These are phyloP conservation scores for Desoria tigrina DNA, from an alignment of 2,888 invertebrate species.

Conservation along the genomic window DNA sequence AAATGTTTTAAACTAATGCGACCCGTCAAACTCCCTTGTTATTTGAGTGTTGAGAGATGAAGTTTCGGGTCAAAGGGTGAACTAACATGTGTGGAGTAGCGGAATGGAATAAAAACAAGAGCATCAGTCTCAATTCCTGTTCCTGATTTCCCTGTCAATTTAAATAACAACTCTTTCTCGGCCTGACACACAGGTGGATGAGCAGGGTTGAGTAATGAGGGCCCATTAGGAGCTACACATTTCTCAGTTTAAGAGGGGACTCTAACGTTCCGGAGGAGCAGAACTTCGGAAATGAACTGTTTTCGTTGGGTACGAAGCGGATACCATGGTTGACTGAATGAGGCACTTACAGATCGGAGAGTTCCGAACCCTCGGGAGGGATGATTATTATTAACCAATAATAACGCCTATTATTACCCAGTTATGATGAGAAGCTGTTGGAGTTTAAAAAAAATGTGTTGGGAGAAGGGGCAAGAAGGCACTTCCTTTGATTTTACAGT, in stretches of 20 bases:
- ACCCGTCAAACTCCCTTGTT: constrained; percentile 38
- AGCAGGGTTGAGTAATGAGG: constrained; percentile 17
- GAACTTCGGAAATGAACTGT: constrained; percentile 15
- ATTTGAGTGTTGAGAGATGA: constrained; percentile 47
- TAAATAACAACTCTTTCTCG: constrained; percentile 17
- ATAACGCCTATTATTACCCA: background rate
- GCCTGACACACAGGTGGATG: constrained; percentile 18
- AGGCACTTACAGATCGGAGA: background rate
- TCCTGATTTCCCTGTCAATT: constrained; percentile 1
- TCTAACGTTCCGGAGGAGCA: background rate
- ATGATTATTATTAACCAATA: background rate
- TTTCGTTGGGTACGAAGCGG: constrained; percentile 16
- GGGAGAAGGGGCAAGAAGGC: constrained; percentile 6
- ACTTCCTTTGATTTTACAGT: constrained; percentile 1
- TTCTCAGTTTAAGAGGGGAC: background rate
- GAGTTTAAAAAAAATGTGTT: constrained; percentile 2
- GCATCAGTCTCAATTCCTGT: constrained; percentile 1
- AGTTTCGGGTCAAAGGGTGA: constrained; percentile 49
- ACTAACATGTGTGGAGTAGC: constrained; percentile 44
- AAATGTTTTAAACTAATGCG: constrained; percentile 22
- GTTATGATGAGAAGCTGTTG: no score
- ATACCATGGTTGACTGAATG: constrained; percentile 12
- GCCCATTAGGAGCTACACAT: constrained; percentile 1
- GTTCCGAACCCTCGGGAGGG: background rate
- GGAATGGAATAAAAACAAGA: background rate